These are phyloP conservation scores for Tupaia tana DNA, from an alignment of 2,113 vertebrate genomes.

Conservation along the genomic window DNA sequence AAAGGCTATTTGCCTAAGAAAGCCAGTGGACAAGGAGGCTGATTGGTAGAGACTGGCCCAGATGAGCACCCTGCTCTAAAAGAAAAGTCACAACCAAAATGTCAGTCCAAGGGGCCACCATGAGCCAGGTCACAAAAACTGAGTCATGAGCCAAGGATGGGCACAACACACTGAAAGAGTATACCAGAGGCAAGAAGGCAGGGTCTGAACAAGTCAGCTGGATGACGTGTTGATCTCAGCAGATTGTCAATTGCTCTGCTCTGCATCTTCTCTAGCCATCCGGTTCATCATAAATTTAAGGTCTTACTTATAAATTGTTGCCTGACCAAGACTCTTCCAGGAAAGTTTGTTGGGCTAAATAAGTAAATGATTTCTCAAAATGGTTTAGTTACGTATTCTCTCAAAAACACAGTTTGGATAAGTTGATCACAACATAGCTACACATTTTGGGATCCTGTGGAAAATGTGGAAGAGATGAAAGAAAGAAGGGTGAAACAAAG, in stretches of 20 bases:
- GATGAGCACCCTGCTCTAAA: not conserved
- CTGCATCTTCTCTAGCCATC: not conserved
- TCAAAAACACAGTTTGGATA: not conserved
- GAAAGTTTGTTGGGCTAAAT: not conserved
- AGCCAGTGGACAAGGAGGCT: not conserved
- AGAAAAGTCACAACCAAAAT: constrained; percentile 1
- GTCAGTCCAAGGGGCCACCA: not conserved
- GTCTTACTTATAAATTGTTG: not conserved
- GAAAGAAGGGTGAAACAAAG: not conserved
- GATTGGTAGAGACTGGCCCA: not conserved
- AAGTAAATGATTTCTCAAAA: not conserved
- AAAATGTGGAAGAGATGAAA: constrained; percentile 11
- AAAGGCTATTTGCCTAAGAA: not conserved
- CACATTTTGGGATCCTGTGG: constrained; percentile 10
- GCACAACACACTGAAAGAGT: not conserved
- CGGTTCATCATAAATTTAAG: not conserved
- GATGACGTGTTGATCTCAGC: not conserved
- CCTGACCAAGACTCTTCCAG: not conserved
- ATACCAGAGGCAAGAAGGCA: not conserved
- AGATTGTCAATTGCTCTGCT: not conserved
- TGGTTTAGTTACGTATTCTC: not conserved
- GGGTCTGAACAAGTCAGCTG: not conserved
- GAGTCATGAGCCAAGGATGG: not conserved
- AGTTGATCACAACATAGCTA: not conserved
- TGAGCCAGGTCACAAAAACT: not conserved